phyloP scores from a whole-genome alignment of 2,888 invertebrate species.

The Endomychus coccineus region DNA sequence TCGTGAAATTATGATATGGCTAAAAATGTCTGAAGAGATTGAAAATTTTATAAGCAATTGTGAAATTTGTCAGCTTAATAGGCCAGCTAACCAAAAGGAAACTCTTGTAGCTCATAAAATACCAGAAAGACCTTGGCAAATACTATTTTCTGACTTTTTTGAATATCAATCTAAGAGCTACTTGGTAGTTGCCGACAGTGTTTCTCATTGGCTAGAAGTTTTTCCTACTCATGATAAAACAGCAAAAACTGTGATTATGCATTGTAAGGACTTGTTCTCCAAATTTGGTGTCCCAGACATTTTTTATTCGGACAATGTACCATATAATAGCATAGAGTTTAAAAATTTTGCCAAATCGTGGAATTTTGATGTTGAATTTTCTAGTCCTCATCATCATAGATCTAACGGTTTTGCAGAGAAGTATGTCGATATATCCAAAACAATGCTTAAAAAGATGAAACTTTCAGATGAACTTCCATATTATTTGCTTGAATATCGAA shows the following conservation, averaged over 20 bases:
- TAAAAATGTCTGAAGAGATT: slow-evolving; percentile 18
- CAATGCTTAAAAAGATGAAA: slow-evolving; percentile 6
- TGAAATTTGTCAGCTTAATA: slow-evolving; percentile 8
- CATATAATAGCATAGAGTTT: slow-evolving; percentile 22
- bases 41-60: slow-evolving; percentile 17
- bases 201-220: slow-evolving; percentile 22
- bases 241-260: slow-evolving; percentile 14
- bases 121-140: slow-evolving; percentile 20
- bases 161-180: slow-evolving; percentile 20
- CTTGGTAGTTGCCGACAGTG: slow-evolving; percentile 25
- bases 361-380: slow-evolving; percentile 8
- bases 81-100: slow-evolving; percentile 10
- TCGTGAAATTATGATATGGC: slow-evolving; percentile 24
- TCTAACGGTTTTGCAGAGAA: slow-evolving; percentile 11
- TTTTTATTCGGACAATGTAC: slow-evolving; percentile 21
- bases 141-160: slow-evolving; percentile 19
- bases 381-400: slow-evolving; percentile 8
- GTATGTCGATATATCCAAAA: slow-evolving; percentile 8
- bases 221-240: slow-evolving; percentile 10
- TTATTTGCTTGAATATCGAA: slow-evolving; percentile 5
- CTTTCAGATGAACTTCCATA: slow-evolving; percentile 7
- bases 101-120: slow-evolving; percentile 18
- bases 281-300: slow-evolving; percentile 13
- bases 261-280: slow-evolving; percentile 17
- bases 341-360: slow-evolving; percentile 12